Evolutionary conservation across 2,888 invertebrate species (phyloP), one percentile per base, ranked within the genome.

Genomic region (Scelioninae gen. 2): DNA sequence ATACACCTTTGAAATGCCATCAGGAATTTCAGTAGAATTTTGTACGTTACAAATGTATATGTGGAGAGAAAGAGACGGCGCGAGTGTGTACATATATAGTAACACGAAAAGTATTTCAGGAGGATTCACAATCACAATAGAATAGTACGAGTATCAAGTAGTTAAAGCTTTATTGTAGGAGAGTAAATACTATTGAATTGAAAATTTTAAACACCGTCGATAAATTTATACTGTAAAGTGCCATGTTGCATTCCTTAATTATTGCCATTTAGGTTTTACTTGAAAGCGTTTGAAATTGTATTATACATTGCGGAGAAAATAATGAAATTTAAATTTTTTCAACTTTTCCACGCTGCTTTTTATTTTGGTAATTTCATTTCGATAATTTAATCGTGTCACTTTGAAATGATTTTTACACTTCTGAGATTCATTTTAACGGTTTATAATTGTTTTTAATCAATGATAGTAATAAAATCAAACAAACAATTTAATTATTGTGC

Each of bases 51-150:
- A 35, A 53, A 48, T 48, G 10, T 48, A 31, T 48, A n/a, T n/a
- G n/a, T n/a, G n/a, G n/a, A n/a, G n/a, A n/a, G n/a, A n/a, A n/a
- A n/a, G n/a, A n/a, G n/a, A n/a, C n/a, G n/a, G n/a, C n/a, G n/a
- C n/a, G n/a, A n/a, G n/a, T n/a, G 19, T 43, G n/a, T 37, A 37
- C 6, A 37, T 37, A 37, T 13, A 37, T 37, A 15, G 22, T 53
- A 41, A 60, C 60, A 48, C 28, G 48, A 25, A 48, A 61, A 61
- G 60, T 61, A 39, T 61, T 61, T 61, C 18, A 61, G 48, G 1
- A 37, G 25, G 60, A 61, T 61, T 61, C 33, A 37, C 48, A 39
- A 46, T 48, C 39, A 28, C 60, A 61, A 61, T 37, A 39, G 39
- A 61, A 61, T 15, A 39, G 22, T n/a, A n/a, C n/a, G n/a, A n/a